These are phyloP conservation scores for Merops nubicus DNA, from an alignment of 2,113 vertebrate species.

Conservation along the genomic window DNA sequence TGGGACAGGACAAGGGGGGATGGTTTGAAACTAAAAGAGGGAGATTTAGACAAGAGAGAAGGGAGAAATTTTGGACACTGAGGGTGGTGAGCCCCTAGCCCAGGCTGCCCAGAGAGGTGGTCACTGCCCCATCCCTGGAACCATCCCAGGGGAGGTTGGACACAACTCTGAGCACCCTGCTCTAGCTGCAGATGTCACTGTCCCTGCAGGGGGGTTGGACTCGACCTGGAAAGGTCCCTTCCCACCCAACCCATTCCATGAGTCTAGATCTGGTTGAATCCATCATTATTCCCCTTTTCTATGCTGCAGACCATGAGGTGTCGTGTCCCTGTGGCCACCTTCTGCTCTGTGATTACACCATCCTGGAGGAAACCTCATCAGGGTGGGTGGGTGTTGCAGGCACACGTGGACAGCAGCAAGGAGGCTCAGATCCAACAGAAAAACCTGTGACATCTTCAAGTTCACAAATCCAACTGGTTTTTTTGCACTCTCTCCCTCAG, in stretches of 20 bases:
- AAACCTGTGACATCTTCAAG: background rate
- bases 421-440: background rate
- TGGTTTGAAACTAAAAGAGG: no score
- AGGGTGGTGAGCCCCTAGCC: background rate
- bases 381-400: conserved; percentile 20
- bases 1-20: no score
- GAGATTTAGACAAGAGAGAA: no score
- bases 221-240: background rate
- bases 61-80: background rate
- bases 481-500: background rate
- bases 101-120: background rate
- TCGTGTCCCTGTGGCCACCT: background rate
- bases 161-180: background rate
- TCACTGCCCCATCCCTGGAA: background rate
- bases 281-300: conserved; percentile 2
- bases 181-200: background rate
- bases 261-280: background rate
- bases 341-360: conserved; percentile 23
- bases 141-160: background rate
- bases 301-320: background rate
- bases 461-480: background rate
- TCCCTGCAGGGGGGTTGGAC: background rate
- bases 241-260: background rate
- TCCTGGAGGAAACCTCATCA: background rate
- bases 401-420: background rate